Evolutionary conservation across 2,113 vertebrate species (phyloP).

Genomic region (Scomber japonicus): DNA sequence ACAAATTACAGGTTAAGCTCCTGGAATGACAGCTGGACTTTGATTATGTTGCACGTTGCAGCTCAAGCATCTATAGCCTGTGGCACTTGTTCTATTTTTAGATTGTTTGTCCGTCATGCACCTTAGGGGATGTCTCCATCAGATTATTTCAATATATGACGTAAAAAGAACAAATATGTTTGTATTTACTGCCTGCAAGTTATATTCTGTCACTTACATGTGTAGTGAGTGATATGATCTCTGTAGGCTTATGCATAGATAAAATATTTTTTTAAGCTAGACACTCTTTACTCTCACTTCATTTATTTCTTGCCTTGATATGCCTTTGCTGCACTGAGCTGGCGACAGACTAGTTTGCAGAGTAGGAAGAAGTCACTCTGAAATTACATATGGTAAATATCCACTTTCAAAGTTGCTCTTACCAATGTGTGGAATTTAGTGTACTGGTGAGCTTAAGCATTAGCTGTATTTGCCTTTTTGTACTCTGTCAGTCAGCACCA

Average conservation of each 20-base stretch:
- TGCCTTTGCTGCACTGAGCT: neutral
- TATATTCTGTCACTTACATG: neutral
- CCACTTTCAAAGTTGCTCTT: conserved; percentile 70
- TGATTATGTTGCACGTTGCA: conserved; percentile 48
- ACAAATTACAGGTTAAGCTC: conserved; percentile 74
- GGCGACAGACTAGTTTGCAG: conserved; percentile 23
- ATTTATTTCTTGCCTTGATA: neutral
- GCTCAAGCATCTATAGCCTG: conserved; percentile 26
- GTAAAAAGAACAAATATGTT: conserved; percentile 13
- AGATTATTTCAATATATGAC: conserved; percentile 17
- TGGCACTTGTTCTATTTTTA: conserved; percentile 49
- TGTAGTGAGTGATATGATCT: neutral
- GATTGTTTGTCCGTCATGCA: conserved; percentile 26
- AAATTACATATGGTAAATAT: conserved; percentile 68
- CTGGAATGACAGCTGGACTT: conserved; percentile 46
- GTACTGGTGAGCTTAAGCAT: conserved; percentile 47
- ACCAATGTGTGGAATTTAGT: conserved; percentile 76
- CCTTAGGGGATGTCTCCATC: conserved; percentile 3
- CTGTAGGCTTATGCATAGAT: neutral
- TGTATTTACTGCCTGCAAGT: neutral
- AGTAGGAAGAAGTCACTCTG: conserved; percentile 22
- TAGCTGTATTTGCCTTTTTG: conserved; percentile 55
- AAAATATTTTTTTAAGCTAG: neutral
- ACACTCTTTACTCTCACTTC: neutral
- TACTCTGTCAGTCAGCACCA: conserved; percentile 15